These are phyloP conservation scores for Semnornis frantzii DNA, from an alignment of 2,113 vertebrate species.

Conservation along the genomic window DNA sequence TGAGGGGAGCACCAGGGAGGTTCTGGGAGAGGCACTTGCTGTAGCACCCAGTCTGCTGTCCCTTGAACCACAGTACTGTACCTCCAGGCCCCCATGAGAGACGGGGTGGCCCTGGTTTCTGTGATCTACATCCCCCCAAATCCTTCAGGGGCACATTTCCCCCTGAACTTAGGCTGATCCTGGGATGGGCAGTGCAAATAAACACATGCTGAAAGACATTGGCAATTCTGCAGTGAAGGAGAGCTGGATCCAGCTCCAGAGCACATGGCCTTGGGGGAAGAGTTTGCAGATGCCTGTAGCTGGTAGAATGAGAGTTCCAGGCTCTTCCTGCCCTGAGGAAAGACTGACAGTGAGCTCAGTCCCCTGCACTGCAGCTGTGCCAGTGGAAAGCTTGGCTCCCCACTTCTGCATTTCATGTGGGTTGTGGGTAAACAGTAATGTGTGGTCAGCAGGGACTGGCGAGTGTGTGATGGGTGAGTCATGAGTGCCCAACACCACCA, in stretches of 20 bases:
- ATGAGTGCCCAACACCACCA: background rate
- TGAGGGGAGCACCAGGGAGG: accelerated
- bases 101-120: background rate
- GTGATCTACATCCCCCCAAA: background rate
- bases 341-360: background rate
- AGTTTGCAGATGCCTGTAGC: background rate
- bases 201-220: background rate
- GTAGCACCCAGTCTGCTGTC: background rate
- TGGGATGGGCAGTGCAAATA: background rate
- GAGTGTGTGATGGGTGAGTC: background rate
- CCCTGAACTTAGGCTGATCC: background rate
- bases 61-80: accelerated
- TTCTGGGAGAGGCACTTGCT: background rate
- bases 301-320: background rate
- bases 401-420: conserved; percentile 16
- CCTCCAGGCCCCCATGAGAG: accelerated
- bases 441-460: background rate
- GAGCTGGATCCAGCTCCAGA: background rate
- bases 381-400: conserved; percentile 28
- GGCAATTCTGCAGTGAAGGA: background rate
- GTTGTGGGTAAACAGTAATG: conserved; percentile 9
- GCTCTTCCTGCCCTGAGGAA: background rate
- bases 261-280: background rate
- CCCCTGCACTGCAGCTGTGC: background rate
- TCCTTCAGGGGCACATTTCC: background rate